Evolutionary conservation across 1,140 invertebrate species (phyloP).

Genomic region (Sipha flava): DNA sequence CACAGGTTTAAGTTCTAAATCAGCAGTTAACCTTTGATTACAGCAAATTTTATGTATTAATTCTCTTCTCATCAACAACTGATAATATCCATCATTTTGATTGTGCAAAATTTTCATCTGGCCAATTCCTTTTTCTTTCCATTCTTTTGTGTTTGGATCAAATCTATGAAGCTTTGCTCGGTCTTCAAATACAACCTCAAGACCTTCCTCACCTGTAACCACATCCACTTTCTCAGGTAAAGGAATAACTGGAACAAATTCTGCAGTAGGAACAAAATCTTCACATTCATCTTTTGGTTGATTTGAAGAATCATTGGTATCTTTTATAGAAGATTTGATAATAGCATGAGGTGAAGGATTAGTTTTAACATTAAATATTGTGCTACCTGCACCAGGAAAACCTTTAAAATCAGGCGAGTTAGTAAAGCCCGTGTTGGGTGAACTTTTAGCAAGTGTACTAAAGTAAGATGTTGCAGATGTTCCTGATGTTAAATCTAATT

Average conservation of each 20-base stretch:
- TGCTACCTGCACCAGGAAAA: constrained; percentile 37
- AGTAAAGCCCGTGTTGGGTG: not conserved
- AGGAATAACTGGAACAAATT: constrained; percentile 67
- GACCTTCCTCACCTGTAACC: constrained; percentile 55
- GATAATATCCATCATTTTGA: constrained; percentile 56
- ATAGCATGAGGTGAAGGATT: not conserved
- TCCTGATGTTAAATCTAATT: constrained; percentile 38
- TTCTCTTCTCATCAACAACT: constrained; percentile 77
- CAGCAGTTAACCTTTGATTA: constrained; percentile 60
- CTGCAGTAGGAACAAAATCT: constrained; percentile 62
- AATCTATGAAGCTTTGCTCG: constrained; percentile 63
- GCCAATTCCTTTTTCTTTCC: constrained; percentile 80
- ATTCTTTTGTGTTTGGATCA: constrained; percentile 56
- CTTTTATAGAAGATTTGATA: not conserved
- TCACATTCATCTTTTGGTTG: constrained; percentile 44
- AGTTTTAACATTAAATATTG: constrained; percentile 35
- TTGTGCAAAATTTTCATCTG: constrained; percentile 75
- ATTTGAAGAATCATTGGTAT: constrained; percentile 36
- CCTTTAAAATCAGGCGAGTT: constrained; percentile 37
- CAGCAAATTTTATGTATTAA: constrained; percentile 76
- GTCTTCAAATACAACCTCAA: constrained; percentile 56
- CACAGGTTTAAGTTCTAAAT: constrained; percentile 55
- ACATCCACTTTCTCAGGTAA: constrained; percentile 66
- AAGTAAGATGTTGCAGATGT: constrained; percentile 33
- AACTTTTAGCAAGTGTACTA: constrained; percentile 25